Conservation (phyloP, 2,113 vertebrate species). For the Camarhynchus parvulus region DNA sequence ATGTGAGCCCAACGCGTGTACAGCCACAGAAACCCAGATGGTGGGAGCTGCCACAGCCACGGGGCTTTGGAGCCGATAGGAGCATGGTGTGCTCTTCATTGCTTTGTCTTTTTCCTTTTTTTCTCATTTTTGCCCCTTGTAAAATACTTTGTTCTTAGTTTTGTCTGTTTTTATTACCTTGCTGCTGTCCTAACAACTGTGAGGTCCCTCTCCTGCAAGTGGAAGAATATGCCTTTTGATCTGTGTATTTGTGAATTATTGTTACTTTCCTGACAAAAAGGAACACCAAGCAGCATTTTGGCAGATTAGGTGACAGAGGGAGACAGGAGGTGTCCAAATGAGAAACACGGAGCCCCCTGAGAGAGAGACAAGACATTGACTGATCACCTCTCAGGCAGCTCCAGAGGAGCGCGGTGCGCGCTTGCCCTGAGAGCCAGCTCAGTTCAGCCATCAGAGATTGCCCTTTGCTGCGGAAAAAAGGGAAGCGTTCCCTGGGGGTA, state of each 20-base stretch:
- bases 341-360: neutral
- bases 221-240: neutral
- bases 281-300: neutral
- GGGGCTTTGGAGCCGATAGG: neutral
- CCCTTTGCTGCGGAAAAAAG: neutral
- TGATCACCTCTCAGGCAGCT: neutral
- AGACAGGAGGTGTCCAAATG: neutral
- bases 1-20: fast-evolving
- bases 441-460: neutral
- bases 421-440: neutral
- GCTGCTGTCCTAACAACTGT: neutral
- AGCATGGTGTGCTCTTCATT: neutral
- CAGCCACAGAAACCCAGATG: neutral
- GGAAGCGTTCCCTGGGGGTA: fast-evolving
- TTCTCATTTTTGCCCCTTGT: neutral
- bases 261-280: neutral
- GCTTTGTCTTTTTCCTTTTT: neutral
- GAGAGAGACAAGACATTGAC: neutral
- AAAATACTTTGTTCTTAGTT: neutral
- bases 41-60: neutral
- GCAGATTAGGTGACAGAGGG: neutral
- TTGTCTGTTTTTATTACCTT: neutral
- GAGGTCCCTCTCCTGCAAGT: neutral
- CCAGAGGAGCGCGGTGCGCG: neutral
- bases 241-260: neutral